Evolutionary conservation across 2,888 invertebrate genomes (phyloP).

Genomic region (Cancer borealis): DNA sequence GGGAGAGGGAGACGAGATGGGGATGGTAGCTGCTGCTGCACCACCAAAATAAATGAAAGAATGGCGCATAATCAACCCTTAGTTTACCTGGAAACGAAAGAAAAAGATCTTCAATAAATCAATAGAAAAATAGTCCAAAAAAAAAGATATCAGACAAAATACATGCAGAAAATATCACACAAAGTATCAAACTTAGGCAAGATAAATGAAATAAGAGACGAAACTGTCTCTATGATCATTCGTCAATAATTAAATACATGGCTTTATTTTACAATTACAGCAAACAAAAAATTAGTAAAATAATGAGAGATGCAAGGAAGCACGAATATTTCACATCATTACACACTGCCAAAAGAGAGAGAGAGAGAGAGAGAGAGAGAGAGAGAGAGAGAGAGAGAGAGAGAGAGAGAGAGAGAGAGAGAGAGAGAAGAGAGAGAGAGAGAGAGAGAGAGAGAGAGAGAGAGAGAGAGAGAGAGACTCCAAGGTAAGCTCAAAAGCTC

Average conservation of each 20-base stretch:
- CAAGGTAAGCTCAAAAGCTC: neutral
- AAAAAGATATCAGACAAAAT: neutral
- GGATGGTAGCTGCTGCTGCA: too few species aligned
- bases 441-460: slow-evolving; percentile 21
- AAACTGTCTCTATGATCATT: neutral
- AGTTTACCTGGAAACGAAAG: neutral
- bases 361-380: slow-evolving; percentile 23
- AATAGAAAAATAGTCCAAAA: neutral
- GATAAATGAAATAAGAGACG: too few species aligned
- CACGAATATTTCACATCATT: too few species aligned
- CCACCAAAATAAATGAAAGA: neutral
- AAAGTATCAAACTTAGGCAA: neutral
- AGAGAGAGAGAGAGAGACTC: neutral
- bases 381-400: neutral
- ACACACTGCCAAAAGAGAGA: neutral
- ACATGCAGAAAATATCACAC: neutral
- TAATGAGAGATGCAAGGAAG: neutral
- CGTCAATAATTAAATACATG: neutral
- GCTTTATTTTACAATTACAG: neutral
- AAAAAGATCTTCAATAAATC: neutral
- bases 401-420: slow-evolving; percentile 9
- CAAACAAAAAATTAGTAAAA: neutral
- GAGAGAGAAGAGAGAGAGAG: neutral
- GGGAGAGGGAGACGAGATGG: neutral
- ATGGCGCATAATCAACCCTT: neutral